Evolutionary conservation across 1,140 invertebrate genomes (phyloP).

Genomic region (Ceratina calcarata): DNA sequence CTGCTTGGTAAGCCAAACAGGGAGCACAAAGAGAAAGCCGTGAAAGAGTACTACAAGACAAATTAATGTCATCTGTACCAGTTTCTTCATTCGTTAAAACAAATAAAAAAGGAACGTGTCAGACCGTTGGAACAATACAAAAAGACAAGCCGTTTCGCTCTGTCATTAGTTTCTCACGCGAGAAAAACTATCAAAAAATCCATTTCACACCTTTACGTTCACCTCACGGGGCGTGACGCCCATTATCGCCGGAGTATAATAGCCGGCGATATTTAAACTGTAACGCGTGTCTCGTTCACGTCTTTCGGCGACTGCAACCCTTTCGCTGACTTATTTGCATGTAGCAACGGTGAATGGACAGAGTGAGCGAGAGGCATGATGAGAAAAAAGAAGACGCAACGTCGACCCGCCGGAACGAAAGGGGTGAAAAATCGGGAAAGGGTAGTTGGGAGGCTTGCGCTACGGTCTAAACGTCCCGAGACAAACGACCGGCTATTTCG

Average conservation of each 20-base stretch:
- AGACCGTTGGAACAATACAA: neutral
- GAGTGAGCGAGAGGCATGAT: neutral
- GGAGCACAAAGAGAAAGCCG: too few species aligned
- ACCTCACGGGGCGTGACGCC: conserved; percentile 72
- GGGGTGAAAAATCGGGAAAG: conserved; percentile 57
- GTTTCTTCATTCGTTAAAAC: neutral
- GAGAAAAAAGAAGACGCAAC: conserved; percentile 13
- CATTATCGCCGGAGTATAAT: conserved; percentile 72
- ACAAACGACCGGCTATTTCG: conserved; percentile 66
- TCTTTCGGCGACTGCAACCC: conserved; percentile 42
- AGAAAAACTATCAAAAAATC: conserved; percentile 26
- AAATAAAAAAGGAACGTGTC: neutral
- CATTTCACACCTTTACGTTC: conserved; percentile 47
- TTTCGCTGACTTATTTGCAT: conserved; percentile 63
- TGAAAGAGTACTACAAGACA: too few species aligned
- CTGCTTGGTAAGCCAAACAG: too few species aligned
- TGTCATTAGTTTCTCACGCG: conserved; percentile 26
- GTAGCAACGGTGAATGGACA: neutral
- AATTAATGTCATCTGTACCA: too few species aligned
- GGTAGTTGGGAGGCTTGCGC: neutral
- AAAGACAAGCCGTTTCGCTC: neutral
- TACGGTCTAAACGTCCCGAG: conserved; percentile 17
- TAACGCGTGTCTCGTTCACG: conserved; percentile 58
- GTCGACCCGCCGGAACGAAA: conserved; percentile 27
- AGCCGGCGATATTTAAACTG: conserved; percentile 74